phyloP scores from a whole-genome alignment of 2,113 vertebrate genomes.

The Leptocoma aspasia region DNA sequence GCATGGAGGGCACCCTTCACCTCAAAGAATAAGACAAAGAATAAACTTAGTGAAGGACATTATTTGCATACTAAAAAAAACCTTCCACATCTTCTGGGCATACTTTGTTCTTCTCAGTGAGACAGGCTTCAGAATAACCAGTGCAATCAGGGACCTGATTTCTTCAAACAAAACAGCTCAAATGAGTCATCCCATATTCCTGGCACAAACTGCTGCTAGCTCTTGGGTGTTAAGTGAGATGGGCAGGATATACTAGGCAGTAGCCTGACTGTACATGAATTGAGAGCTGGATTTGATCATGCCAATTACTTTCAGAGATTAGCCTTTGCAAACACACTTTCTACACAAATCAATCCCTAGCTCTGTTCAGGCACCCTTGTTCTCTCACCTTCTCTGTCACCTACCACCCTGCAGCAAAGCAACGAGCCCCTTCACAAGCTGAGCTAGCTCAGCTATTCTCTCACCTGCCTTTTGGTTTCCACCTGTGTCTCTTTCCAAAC shows the following conservation, averaged over 20 bases:
- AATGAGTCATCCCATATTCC: slow-evolving; percentile 2
- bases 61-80: background rate
- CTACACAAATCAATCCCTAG: background rate
- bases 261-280: background rate
- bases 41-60: background rate
- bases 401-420: background rate
- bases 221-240: background rate
- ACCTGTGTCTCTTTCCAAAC: background rate
- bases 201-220: background rate
- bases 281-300: background rate
- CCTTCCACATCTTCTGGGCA: background rate
- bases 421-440: rapidly evolving
- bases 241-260: background rate
- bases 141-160: background rate
- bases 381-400: background rate
- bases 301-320: background rate
- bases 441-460: background rate
- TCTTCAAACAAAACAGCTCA: slow-evolving; percentile 17
- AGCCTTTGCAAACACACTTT: background rate
- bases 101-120: background rate
- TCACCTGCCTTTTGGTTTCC: background rate
- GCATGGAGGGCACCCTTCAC: background rate
- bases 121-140: background rate
- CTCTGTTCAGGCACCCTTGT: background rate
- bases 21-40: background rate